Percentiles rank a stretch among this genome's conserved stretches.
Evolutionary conservation across 2,113 vertebrate species (phyloP).

Genomic region (Paralichthys olivaceus): DNA sequence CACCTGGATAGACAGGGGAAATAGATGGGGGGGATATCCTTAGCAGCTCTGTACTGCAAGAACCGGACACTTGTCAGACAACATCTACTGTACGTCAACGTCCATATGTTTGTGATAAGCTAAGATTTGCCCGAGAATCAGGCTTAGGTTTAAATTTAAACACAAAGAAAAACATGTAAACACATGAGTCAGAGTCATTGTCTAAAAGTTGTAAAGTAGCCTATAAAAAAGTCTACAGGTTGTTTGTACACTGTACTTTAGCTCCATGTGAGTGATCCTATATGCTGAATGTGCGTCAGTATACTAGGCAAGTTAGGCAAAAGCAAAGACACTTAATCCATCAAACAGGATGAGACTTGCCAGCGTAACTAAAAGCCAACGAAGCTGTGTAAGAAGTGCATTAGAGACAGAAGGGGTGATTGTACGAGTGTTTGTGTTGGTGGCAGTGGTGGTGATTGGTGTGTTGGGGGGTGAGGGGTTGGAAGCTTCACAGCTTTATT

Average conservation of each 20-base stretch:
- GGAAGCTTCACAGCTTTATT: conserved; percentile 38
- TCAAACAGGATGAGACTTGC: conserved; percentile 67
- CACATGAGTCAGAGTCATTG: not conserved
- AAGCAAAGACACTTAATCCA: conserved; percentile 70
- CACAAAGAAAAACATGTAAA: not conserved
- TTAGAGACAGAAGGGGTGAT: conserved; percentile 40
- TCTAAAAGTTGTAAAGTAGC: not conserved
- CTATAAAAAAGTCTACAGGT: not conserved
- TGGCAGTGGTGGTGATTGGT: conserved; percentile 15
- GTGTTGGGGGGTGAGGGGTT: not conserved
- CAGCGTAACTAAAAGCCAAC: conserved; percentile 56
- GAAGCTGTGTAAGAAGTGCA: conserved; percentile 72
- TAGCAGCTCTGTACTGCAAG: not conserved
- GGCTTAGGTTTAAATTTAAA: not conserved
- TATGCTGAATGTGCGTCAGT: conserved; percentile 13
- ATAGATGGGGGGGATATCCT: not conserved
- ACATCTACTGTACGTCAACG: not conserved
- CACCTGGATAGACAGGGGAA: not conserved
- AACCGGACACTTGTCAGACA: not conserved
- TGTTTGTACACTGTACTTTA: not conserved
- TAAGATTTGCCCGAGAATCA: not conserved
- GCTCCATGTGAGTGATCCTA: conserved; percentile 2
- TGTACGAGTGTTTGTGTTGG: conserved; percentile 33
- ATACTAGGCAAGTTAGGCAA: conserved; percentile 47
- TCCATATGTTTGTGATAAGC: not conserved